Conservation (phyloP, 2,888 invertebrate species). For the Zaprionus bogoriensis region DNA sequence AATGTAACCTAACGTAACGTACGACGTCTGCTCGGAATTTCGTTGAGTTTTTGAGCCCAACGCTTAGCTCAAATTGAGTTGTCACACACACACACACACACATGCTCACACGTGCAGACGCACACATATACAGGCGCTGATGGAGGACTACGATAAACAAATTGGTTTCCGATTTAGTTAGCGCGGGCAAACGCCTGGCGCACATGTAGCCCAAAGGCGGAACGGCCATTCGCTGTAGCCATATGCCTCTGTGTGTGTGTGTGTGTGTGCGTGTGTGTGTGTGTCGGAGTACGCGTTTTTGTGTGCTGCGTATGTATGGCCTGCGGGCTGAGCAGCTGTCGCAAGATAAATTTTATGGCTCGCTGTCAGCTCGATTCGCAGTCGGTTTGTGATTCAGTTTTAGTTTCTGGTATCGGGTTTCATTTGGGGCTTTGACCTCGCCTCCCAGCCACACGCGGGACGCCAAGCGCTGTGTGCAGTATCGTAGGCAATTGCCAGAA, state of each 20-base stretch:
- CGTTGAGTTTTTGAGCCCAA: constrained; percentile 25
- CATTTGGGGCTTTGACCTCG: not conserved
- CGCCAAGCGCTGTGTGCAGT: too few species aligned
- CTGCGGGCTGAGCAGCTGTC: constrained; percentile 44
- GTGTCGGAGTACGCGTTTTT: too few species aligned
- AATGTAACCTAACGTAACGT: constrained; percentile 18
- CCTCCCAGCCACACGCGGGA: too few species aligned
- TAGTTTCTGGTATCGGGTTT: not conserved
- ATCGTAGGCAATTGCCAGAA: constrained; percentile 34
- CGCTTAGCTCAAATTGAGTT: constrained; percentile 45
- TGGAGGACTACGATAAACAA: constrained; percentile 52
- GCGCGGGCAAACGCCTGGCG: constrained; percentile 36
- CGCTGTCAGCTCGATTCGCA: constrained; percentile 11
- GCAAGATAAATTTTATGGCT: constrained; percentile 43
- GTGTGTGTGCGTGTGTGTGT: not conserved
- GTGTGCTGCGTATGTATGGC: constrained; percentile 2
- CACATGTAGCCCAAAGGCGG: constrained; percentile 40
- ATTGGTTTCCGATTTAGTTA: constrained; percentile 70
- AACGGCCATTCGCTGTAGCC: constrained; percentile 1
- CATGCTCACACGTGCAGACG: not conserved
- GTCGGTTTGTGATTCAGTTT: constrained; percentile 1
- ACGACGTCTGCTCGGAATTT: constrained; percentile 22
- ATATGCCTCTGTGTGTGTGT: not conserved
- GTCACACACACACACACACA: constrained; percentile 13
- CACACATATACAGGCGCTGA: constrained; percentile 1